phyloP scores from a whole-genome alignment of 2,113 vertebrate species.

The Lagopus leucura region DNA sequence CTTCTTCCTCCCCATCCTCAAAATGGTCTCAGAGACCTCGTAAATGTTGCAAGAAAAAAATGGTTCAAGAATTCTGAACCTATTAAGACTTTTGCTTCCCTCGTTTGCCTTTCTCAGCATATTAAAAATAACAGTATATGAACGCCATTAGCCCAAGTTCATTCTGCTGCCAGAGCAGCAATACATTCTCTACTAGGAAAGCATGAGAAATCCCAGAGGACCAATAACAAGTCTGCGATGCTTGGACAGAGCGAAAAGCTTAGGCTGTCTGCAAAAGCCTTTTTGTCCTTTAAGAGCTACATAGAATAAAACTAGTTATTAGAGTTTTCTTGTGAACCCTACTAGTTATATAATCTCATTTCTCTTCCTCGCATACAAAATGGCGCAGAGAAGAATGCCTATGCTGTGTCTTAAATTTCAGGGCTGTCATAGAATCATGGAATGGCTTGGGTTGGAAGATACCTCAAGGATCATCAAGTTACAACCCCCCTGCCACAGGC shows the following conservation, averaged over 20 bases:
- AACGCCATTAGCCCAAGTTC: background rate
- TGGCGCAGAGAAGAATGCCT: background rate
- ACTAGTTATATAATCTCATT: background rate
- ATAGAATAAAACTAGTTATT: background rate
- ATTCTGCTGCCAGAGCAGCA: background rate
- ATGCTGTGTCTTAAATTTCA: background rate
- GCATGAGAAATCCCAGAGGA: background rate
- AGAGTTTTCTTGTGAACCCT: background rate
- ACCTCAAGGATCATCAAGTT: no score
- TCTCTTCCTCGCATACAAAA: background rate
- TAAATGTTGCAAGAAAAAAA: background rate
- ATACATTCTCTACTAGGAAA: background rate
- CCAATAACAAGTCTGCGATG: fast-evolving
- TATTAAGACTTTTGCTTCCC: background rate
- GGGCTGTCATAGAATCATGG: background rate
- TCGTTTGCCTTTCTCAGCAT: background rate
- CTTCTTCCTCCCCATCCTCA: background rate
- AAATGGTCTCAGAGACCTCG: background rate
- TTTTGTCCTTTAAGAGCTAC: background rate
- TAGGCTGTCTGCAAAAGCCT: background rate
- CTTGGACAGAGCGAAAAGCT: background rate
- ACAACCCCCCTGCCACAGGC: no score
- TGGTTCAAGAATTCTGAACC: background rate
- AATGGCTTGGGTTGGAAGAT: no score
- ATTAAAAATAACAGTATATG: background rate